Base-by-base conservation (phyloP, 2,797 vertebrate genomes). In the Echiichthys vipera region DNA sequence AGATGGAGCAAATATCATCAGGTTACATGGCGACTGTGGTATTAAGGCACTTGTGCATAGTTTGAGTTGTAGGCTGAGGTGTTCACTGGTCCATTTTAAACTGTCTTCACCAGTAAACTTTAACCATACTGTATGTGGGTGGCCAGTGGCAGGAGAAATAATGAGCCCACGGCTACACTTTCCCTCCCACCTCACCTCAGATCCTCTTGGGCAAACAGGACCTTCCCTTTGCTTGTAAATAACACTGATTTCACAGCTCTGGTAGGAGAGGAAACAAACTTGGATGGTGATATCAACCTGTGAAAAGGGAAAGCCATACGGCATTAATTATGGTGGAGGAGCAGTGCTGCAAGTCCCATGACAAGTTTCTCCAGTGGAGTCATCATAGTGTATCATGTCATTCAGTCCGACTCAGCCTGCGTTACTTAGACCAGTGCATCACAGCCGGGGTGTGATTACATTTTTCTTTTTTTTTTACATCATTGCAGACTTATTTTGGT, bases 271-370 rank as follows among this genome's bases (percentile, higher is more conserved):
- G 39, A 53, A 77, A 77, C 58, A 80, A 54, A 54, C 54, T 39
- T 3, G 4, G 62, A 66, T 55, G 73, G 76, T 70, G 61, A 66
- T 64, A 39, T 25, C 59, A 67, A 29, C 46, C 58, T 63, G 64
- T 71, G 66, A 43, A 80, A 71, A 57, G 13, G 36, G 58, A 83
- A 66, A 81, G 72, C 83, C 73, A 55, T 73, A 76, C 74, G 64
- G 51, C 55, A n/a, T 49, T 74, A 75, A 77, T 82, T 71, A 76
- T 77, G 81, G 67, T 59, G 34, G 61, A 79, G 24, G 54, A 69
- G 71, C 76, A 73, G 55, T 46, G 61, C 49, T 56, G 39, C 1
- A 36, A 83, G 50, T 50, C 24, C 15, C 61, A 74, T n/a, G 55
- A 56, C 30, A 43, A 34, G 39, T 65, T 65, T 36, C 32, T 64